Evolutionary conservation across 53 echinoderm and acorn worm species (phyloP).

Genomic region (Apostichopus leukothele): DNA sequence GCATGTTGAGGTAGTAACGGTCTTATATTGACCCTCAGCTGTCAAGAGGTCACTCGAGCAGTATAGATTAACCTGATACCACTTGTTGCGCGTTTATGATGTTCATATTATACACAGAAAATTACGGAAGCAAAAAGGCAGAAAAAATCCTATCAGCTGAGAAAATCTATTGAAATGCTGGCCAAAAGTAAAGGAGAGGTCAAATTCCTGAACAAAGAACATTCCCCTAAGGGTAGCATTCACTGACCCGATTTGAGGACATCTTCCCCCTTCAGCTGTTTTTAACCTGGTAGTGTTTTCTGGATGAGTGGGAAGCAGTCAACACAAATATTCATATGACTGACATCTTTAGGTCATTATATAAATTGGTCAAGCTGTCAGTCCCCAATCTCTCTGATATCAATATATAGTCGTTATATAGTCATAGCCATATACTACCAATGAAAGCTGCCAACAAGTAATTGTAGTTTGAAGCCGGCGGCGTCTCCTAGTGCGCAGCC

Average conservation of each 20-base stretch:
- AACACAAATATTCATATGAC: neutral
- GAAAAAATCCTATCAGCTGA: no score
- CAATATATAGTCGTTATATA: no score
- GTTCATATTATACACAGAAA: no score
- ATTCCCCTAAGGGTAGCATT: neutral
- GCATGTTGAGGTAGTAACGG: no score
- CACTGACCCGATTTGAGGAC: neutral
- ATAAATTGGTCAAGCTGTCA: neutral
- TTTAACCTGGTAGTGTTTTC: neutral
- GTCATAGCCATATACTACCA: no score
- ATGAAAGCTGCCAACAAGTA: no score
- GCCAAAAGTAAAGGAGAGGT: neutral
- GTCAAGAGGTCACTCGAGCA: neutral
- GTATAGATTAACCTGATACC: constrained; percentile 5
- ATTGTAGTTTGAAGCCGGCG: no score
- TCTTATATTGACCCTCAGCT: neutral
- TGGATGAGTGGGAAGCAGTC: neutral
- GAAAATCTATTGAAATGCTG: no score
- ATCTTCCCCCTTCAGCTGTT: neutral
- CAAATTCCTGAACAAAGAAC: neutral
- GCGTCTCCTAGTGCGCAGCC: no score
- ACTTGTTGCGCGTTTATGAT: neutral
- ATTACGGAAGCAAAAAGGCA: no score
- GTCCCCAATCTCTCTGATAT: no score
- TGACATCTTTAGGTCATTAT: neutral